Evolutionary conservation across 2,113 vertebrate species (phyloP).

Genomic region (Tamias sibiricus): DNA sequence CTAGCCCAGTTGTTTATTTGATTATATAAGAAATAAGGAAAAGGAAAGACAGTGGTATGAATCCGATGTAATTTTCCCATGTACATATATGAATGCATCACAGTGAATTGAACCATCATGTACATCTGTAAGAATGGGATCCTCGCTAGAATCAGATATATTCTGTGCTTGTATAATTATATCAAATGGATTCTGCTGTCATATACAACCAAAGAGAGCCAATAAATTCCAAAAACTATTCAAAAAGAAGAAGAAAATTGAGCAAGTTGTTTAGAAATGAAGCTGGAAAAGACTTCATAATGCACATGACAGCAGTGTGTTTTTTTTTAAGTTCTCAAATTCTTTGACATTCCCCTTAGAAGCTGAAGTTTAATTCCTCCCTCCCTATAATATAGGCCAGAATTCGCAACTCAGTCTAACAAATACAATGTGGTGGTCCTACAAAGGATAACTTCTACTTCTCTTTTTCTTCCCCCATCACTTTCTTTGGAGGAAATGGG

Average conservation of each 20-base stretch:
- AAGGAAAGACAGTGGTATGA: too few relatives aligned
- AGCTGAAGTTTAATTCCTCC: slow-evolving; percentile 11
- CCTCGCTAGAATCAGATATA: too few relatives aligned
- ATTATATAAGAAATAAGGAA: background rate
- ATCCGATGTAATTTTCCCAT: too few relatives aligned
- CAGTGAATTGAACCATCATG: too few relatives aligned
- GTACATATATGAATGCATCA: too few relatives aligned
- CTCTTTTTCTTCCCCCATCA: background rate
- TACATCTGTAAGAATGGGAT: too few relatives aligned
- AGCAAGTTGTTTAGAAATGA: slow-evolving; percentile 4
- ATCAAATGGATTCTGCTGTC: too few relatives aligned
- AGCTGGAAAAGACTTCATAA: background rate
- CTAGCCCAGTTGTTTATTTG: background rate
- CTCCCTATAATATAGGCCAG: background rate
- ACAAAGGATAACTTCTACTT: background rate
- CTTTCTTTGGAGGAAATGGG: background rate
- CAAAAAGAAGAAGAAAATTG: too few relatives aligned
- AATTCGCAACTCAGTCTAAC: background rate
- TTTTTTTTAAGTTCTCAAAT: background rate
- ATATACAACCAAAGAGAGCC: too few relatives aligned
- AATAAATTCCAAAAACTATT: too few relatives aligned
- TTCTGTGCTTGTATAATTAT: too few relatives aligned
- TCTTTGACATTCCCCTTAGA: background rate
- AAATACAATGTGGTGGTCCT: background rate
- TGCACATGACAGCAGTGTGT: background rate